Conservation (phyloP, 2,113 vertebrate species). For the Hippocampus mohnikei region DNA sequence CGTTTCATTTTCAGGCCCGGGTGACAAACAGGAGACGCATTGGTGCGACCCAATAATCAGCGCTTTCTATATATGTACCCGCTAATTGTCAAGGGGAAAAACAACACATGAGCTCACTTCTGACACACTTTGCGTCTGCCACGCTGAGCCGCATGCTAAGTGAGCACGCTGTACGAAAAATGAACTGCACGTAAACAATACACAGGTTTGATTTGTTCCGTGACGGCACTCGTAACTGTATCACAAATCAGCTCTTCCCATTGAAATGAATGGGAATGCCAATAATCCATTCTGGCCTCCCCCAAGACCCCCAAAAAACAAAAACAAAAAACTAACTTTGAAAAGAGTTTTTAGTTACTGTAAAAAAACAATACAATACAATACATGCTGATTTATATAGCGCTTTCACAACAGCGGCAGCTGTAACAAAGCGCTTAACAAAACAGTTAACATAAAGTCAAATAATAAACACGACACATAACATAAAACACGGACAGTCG, state of each 20-base stretch:
- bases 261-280: background rate
- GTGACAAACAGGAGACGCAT: conserved; percentile 24
- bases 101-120: background rate
- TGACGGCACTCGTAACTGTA: background rate
- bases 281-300: no score
- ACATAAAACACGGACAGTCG: no score
- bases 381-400: no score
- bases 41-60: background rate
- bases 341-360: no score
- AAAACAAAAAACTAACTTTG: no score
- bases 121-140: background rate
- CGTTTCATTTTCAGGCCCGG: conserved; percentile 7
- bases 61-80: conserved; percentile 1
- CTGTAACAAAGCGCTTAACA: no score
- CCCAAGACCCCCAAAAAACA: no score
- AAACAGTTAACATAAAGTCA: no score
- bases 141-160: background rate
- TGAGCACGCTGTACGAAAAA: background rate
- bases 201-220: background rate
- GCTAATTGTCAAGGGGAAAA: background rate
- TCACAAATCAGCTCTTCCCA: background rate
- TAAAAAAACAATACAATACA: no score
- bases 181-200: background rate
- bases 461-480: no score
- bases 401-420: no score